A percentile compares a stretch with the other conserved stretches of the same genome.
Evolutionary conservation across 1,140 invertebrate genomes (phyloP).

Genomic region (Orussus abietinus): DNA sequence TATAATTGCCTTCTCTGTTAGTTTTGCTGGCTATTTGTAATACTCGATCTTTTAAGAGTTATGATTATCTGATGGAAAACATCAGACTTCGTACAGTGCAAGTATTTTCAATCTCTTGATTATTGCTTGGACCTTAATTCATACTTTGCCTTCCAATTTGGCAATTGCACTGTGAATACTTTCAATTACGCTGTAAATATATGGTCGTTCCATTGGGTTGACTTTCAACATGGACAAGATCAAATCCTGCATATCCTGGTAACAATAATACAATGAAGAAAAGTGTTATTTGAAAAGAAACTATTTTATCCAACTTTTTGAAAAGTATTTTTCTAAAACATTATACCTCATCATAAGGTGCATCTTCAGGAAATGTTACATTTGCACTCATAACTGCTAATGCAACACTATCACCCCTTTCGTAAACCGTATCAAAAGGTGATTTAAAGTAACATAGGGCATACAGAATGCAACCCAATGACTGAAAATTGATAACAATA

Average conservation of each 20-base stretch:
- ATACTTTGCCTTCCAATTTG: slow-evolving; percentile 55
- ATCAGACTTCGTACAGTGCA: background rate
- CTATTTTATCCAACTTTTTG: no score
- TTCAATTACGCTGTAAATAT: slow-evolving; percentile 66
- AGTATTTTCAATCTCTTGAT: no score
- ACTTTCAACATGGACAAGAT: slow-evolving; percentile 70
- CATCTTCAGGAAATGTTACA: slow-evolving; percentile 68
- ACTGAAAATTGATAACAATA: slow-evolving; percentile 58
- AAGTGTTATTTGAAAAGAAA: slow-evolving; percentile 13
- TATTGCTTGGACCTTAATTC: slow-evolving; percentile 21
- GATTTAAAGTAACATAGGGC: slow-evolving; percentile 83
- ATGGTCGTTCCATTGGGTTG: slow-evolving; percentile 73
- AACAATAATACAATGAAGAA: slow-evolving; percentile 21
- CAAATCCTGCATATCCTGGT: slow-evolving; percentile 66
- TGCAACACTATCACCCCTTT: slow-evolving; percentile 82
- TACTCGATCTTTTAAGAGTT: background rate
- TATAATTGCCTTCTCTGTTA: background rate
- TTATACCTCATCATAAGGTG: slow-evolving; percentile 65
- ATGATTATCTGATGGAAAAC: slow-evolving; percentile 2
- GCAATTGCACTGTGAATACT: slow-evolving; percentile 57
- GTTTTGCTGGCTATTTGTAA: background rate
- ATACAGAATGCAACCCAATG: slow-evolving; percentile 80
- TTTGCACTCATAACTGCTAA: slow-evolving; percentile 78
- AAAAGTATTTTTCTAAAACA: no score
- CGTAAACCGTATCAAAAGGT: slow-evolving; percentile 81